Percentiles rank a stretch among this genome's conserved stretches.
These are phyloP conservation scores for Monochamus saltuarius DNA, from an alignment of 1,140 invertebrate species.

Conservation along the genomic window DNA sequence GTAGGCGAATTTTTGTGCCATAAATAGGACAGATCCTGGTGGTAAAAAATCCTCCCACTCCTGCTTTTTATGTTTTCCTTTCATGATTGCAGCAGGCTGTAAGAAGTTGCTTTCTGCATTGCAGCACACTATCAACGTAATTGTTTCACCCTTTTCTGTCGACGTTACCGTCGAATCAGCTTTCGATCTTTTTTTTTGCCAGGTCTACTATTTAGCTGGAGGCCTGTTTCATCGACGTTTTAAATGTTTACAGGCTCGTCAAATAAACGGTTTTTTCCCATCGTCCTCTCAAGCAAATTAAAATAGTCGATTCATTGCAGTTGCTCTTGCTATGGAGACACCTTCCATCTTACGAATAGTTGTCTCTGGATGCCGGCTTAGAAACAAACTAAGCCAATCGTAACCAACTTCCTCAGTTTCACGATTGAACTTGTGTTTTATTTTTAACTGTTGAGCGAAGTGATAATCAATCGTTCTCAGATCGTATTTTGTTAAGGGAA, in stretches of 20 bases:
- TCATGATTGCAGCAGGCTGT: conserved; percentile 42
- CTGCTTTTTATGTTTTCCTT: conserved; percentile 45
- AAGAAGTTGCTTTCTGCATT: conserved; percentile 43
- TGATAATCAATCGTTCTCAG: no score
- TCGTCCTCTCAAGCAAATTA: not conserved
- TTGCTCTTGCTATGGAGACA: no score
- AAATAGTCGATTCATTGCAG: no score
- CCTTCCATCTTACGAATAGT: conserved; percentile 31
- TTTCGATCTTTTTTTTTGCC: no score
- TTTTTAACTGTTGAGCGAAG: no score
- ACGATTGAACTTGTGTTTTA: no score
- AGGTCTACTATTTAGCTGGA: not conserved
- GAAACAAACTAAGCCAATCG: no score
- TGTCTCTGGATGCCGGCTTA: conserved; percentile 51
- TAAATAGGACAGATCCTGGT: conserved; percentile 40
- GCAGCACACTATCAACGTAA: conserved; percentile 41
- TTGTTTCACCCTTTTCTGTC: not conserved
- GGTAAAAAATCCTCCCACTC: conserved; percentile 48
- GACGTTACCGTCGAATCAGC: no score
- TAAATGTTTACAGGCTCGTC: no score
- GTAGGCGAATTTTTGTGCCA: conserved; percentile 48
- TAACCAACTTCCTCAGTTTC: no score
- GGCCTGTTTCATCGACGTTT: no score
- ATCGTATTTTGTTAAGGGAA: no score
- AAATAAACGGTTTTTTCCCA: not conserved